phyloP scores from a whole-genome alignment of 2,888 invertebrate species.

The Synanthedon myopaeformis region DNA sequence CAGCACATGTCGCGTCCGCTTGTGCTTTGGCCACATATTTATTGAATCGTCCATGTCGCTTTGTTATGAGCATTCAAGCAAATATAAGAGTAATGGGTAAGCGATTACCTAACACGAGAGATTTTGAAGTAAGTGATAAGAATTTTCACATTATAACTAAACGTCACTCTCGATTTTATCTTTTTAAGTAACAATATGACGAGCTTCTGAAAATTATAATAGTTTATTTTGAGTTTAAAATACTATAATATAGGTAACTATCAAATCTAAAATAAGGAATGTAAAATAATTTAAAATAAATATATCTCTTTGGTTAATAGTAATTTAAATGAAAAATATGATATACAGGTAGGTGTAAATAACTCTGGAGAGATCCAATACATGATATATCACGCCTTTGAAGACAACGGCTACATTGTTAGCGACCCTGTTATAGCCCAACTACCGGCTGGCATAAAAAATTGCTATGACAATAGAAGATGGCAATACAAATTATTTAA shows the following conservation, averaged over 20 bases:
- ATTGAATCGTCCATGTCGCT: conserved; percentile 75
- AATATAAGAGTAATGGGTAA: conserved; percentile 80
- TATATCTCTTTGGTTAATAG: not conserved
- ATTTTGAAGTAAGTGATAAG: conserved; percentile 70
- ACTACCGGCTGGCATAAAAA: conserved; percentile 43
- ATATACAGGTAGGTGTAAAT: conserved; percentile 59
- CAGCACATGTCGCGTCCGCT: conserved; percentile 70
- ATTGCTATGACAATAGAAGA: conserved; percentile 71
- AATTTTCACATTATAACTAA: too few relatives aligned
- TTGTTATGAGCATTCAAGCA: conserved; percentile 77
- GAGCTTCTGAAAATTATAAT: too few relatives aligned
- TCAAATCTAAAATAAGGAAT: not conserved
- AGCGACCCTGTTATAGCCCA: conserved; percentile 61
- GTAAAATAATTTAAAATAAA: not conserved
- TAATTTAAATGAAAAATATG: not conserved
- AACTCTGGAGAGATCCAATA: conserved; percentile 76
- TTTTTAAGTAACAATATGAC: too few relatives aligned
- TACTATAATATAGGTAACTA: not conserved
- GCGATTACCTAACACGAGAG: conserved; percentile 69
- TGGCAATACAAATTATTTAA: conserved; percentile 48
- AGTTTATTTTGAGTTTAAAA: not conserved
- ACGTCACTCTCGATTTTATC: too few relatives aligned
- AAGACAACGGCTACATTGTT: conserved; percentile 63
- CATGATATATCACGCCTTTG: conserved; percentile 65
- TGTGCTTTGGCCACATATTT: conserved; percentile 78